phyloP scores from a whole-genome alignment of 2,113 vertebrate genomes.

The Psittacus erithacus region DNA sequence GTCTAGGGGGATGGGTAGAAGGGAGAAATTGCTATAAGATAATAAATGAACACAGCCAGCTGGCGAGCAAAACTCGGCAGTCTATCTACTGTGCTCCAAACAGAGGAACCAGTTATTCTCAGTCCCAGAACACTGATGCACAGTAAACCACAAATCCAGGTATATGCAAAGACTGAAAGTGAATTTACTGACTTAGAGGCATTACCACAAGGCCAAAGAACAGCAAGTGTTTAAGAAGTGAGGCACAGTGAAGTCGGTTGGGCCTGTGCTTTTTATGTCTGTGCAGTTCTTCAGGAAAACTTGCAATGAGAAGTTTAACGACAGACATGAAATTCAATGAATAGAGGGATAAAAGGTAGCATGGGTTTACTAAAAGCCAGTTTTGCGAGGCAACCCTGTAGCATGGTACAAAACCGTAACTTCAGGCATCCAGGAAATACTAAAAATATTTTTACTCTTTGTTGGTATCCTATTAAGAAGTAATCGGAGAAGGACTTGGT shows the following conservation, averaged over 20 bases:
- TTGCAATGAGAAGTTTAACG: not conserved
- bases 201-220: not conserved
- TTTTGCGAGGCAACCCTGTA: not conserved
- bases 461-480: not conserved
- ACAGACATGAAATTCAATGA: not conserved
- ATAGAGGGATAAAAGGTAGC: not conserved
- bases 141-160: not conserved
- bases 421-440: not conserved
- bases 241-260: not conserved
- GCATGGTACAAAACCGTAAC: not conserved
- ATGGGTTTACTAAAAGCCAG: not conserved
- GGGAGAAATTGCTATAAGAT: not conserved
- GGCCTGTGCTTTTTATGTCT: not conserved
- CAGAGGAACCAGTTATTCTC: not conserved
- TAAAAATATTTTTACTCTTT: not conserved
- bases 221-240: not conserved
- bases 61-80: accelerated
- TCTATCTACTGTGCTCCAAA: not conserved
- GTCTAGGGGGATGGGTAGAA: not conserved
- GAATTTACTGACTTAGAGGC: not conserved
- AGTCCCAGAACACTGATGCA: accelerated
- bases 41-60: not conserved
- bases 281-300: not conserved
- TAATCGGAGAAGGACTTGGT: not conserved
- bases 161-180: not conserved